These are phyloP conservation scores for Epinotia brunnichana DNA, from an alignment of 2,888 invertebrate genomes.

Conservation along the genomic window DNA sequence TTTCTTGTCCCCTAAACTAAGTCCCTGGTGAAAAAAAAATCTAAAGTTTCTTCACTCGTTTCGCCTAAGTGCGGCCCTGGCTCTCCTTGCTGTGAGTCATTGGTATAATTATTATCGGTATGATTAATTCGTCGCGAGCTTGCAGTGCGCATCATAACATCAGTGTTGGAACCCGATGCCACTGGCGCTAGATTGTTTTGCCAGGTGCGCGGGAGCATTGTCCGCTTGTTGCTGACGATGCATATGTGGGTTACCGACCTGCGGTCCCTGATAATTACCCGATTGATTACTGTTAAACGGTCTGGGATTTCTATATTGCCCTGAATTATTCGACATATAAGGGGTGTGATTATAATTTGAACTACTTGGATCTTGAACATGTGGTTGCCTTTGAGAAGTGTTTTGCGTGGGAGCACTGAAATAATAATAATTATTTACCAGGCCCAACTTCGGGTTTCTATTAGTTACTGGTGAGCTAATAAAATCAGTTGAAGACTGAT, in stretches of 20 bases:
- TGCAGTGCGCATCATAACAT: constrained; percentile 1
- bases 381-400: background rate
- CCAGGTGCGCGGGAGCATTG: background rate
- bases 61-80: background rate
- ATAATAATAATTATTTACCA: background rate
- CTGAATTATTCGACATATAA: background rate
- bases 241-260: background rate
- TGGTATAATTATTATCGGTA: background rate
- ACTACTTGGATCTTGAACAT: background rate
- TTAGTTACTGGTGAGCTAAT: background rate
- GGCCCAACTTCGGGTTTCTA: background rate
- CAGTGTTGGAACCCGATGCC: constrained; percentile 15
- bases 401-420: background rate
- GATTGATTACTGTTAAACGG: too few relatives aligned
- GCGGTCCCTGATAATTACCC: constrained; percentile 6
- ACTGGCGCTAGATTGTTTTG: background rate
- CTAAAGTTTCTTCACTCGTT: background rate
- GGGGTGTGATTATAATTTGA: too few relatives aligned
- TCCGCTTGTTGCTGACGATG: background rate
- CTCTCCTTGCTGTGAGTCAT: background rate
- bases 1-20: constrained; percentile 11
- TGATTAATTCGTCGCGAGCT: background rate
- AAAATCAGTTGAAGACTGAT: constrained; percentile 19
- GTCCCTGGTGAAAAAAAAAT: constrained; percentile 1
- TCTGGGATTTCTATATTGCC: background rate